Evolutionary conservation across 2,888 invertebrate species (phyloP).

Genomic region (Heliconius ethilla): DNA sequence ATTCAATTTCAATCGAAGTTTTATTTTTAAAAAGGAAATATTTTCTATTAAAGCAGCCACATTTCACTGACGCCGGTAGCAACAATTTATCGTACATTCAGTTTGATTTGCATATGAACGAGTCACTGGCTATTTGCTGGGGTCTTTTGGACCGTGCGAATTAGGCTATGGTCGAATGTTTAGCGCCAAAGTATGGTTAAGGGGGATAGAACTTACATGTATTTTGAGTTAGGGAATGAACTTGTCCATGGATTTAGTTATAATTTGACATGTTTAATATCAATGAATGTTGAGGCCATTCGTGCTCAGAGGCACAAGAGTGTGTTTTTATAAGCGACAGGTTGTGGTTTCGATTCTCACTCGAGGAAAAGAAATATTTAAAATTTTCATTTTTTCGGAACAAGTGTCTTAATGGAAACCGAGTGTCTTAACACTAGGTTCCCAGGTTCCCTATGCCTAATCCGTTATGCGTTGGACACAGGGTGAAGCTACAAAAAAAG

Average conservation of each 20-base stretch:
- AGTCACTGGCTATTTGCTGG: constrained; percentile 35
- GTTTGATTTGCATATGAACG: constrained; percentile 57
- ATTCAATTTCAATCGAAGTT: background rate
- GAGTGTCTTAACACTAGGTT: too few relatives aligned
- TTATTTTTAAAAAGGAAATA: constrained; percentile 1
- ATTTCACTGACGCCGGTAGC: constrained; percentile 28
- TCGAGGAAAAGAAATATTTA: too few relatives aligned
- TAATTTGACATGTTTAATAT: background rate
- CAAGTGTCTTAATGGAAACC: too few relatives aligned
- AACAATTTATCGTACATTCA: constrained; percentile 51
- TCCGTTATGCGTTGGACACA: too few relatives aligned
- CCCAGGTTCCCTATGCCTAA: too few relatives aligned
- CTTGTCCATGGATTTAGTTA: background rate
- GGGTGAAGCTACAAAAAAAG: too few relatives aligned
- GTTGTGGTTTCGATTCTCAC: too few relatives aligned
- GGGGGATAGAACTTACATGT: background rate
- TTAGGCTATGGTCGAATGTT: constrained; percentile 30
- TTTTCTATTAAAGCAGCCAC: constrained; percentile 25
- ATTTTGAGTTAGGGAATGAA: background rate
- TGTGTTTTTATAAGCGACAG: too few relatives aligned
- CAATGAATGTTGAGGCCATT: too few relatives aligned
- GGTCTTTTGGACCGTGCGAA: constrained; percentile 41
- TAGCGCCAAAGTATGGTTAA: constrained; percentile 16
- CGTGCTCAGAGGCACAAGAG: too few relatives aligned
- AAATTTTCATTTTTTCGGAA: too few relatives aligned